Evolutionary conservation across 2,888 invertebrate species (phyloP), one percentile per base, ranked within the genome.

Genomic region (Drosophila borborema): DNA sequence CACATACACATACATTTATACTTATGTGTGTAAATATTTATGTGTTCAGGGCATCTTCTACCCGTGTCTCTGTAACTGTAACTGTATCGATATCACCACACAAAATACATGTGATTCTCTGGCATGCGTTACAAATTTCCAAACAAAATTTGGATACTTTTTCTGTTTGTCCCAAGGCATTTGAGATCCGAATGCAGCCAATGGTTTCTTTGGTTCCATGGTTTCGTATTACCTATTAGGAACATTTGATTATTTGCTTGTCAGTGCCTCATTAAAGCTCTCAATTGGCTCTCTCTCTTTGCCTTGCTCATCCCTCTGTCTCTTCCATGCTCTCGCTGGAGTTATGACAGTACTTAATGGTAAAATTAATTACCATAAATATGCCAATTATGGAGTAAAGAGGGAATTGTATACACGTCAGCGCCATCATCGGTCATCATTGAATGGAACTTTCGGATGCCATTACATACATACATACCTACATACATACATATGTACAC

Each of bases 351-450:
- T 79, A 74, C 82, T 89, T 81, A 82, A 81, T 77, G 87, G 81
- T 68, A 23, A 79, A 82, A 82, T 80, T 85, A 86, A 86, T 89
- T 87, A 86, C 72, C 79, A 79, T 74, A 80, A 89, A 87, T 81
- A 80, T 72, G 53, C 59, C 70, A 66, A 65, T 77, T 69, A 40
- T 61, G 20, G 48, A 7, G 18, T 28, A 41, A 60, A 56, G 58
- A 48, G 70, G 38, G 51, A 48, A 28, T 28, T 59, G 46, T 28
- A 28, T 20, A 48, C 38, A 55, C 67, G 63, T 58, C 62, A 53
- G 45, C 49, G 58, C 46, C 72, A 56, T 34, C 48, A 53, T 41
- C 53, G 55, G 66, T n/a, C 69, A 65, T 69, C 64, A 61, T 45
- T 64, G 59, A 62, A 31, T 62, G 69, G n/a, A 72, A 73, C 60